Evolutionary conservation across 1,140 invertebrate species (phyloP).

Genomic region (Drosophila ananassae): DNA sequence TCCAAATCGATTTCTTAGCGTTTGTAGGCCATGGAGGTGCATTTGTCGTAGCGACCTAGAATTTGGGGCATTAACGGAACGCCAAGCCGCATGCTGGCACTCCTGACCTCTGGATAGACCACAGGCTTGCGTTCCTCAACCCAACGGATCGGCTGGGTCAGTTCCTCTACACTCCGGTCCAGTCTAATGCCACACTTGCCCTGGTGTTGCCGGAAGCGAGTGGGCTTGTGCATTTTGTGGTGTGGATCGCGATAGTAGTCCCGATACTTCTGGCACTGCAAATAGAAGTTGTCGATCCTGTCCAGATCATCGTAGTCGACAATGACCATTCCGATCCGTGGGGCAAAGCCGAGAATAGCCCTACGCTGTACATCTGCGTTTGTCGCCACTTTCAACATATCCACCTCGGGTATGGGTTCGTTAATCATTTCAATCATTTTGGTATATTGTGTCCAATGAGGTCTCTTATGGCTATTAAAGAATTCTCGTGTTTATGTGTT

Average conservation of each 20-base stretch:
- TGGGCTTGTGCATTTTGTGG: conserved; percentile 53
- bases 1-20: conserved; percentile 32
- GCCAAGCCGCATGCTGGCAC: conserved; percentile 42
- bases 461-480: no score
- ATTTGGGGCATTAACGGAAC: conserved; percentile 16
- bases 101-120: conserved; percentile 38
- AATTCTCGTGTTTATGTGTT: not conserved
- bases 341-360: conserved; percentile 62
- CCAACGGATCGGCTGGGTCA: conserved; percentile 50
- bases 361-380: conserved; percentile 41
- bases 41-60: conserved; percentile 27
- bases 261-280: conserved; percentile 66
- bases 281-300: conserved; percentile 70
- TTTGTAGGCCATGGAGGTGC: conserved; percentile 43
- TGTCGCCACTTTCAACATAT: conserved; percentile 64
- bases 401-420: conserved; percentile 58
- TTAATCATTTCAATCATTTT: conserved; percentile 17
- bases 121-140: conserved; percentile 28
- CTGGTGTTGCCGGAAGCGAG: conserved; percentile 31
- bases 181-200: conserved; percentile 57
- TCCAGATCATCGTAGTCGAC: conserved; percentile 65
- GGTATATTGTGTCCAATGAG: not conserved
- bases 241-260: conserved; percentile 78
- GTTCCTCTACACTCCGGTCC: conserved; percentile 38
- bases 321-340: conserved; percentile 54